A percentile compares a stretch with the other conserved stretches of the same genome.
phyloP scores from a whole-genome alignment of 2,888 invertebrate genomes.

The Terebella lapidaria region DNA sequence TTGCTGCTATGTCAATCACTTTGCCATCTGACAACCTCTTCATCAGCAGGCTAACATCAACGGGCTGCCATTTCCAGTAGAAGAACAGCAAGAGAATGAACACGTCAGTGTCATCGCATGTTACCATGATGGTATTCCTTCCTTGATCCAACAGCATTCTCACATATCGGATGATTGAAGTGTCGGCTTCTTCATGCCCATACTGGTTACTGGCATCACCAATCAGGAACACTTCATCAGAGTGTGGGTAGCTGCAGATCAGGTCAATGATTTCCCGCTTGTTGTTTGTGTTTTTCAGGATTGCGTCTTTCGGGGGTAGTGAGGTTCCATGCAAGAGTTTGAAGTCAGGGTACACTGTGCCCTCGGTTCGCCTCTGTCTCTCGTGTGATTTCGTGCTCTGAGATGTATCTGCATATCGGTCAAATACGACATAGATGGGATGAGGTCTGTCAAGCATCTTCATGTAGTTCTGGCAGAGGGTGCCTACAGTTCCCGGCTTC shows the following conservation, averaged over 20 bases:
- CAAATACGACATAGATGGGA: too few relatives aligned
- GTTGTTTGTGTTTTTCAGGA: background rate
- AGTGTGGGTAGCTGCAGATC: background rate
- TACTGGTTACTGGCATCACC: background rate
- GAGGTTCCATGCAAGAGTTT: background rate
- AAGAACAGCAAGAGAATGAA: background rate
- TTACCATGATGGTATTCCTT: background rate
- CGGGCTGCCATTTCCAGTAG: background rate
- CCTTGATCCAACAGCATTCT: background rate
- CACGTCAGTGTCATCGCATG: background rate
- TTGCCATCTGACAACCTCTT: background rate
- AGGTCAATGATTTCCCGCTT: background rate
- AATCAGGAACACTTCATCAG: background rate
- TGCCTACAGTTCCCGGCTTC: background rate
- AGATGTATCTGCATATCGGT: too few relatives aligned
- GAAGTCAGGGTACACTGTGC: too few relatives aligned
- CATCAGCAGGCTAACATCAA: background rate
- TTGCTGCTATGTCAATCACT: background rate
- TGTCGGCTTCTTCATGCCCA: background rate
- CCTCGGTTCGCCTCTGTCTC: too few relatives aligned
- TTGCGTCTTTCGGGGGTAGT: background rate
- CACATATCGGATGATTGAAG: background rate
- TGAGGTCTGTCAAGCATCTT: too few relatives aligned
- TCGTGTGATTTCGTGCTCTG: too few relatives aligned
- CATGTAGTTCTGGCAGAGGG: too few relatives aligned